phyloP scores from a whole-genome alignment of 2,113 vertebrate species.

The Cranoglanis bouderius region DNA sequence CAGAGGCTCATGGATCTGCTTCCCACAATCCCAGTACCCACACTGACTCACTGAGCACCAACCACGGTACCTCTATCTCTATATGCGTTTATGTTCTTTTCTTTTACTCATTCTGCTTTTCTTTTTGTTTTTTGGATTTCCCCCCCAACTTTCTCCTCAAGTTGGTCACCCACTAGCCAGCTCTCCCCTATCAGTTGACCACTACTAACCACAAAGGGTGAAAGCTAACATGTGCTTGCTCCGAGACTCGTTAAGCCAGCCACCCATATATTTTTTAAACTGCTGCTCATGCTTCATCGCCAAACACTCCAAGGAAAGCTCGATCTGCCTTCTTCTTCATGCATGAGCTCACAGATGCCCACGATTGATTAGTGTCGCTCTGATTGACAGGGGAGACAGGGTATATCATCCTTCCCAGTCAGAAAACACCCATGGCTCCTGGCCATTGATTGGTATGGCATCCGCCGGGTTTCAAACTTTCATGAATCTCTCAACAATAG shows the following conservation, averaged over 20 bases:
- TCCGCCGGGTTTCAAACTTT: neutral
- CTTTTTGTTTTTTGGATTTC: neutral
- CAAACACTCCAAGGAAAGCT: neutral
- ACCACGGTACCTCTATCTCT: constrained; percentile 55
- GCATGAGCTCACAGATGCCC: neutral
- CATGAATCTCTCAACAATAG: neutral
- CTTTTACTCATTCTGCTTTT: neutral
- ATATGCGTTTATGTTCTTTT: neutral
- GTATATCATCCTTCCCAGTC: neutral
- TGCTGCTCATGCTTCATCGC: neutral
- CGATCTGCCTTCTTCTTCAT: neutral
- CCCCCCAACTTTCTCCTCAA: too few relatives aligned
- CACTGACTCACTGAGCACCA: constrained; percentile 45
- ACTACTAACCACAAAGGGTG: too few relatives aligned
- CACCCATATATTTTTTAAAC: neutral
- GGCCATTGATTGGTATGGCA: neutral
- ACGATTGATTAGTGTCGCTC: neutral
- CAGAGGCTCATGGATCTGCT: constrained; percentile 31
- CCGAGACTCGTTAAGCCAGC: neutral
- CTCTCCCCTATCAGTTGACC: neutral
- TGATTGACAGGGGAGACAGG: neutral
- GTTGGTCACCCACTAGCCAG: neutral
- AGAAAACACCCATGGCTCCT: neutral
- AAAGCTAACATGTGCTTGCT: neutral
- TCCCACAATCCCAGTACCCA: constrained; percentile 52